Percentiles rank a stretch among this genome's conserved stretches.
Evolutionary conservation across 2,797 vertebrate genomes (phyloP).

Genomic region (Arnoldichthys spilopterus): DNA sequence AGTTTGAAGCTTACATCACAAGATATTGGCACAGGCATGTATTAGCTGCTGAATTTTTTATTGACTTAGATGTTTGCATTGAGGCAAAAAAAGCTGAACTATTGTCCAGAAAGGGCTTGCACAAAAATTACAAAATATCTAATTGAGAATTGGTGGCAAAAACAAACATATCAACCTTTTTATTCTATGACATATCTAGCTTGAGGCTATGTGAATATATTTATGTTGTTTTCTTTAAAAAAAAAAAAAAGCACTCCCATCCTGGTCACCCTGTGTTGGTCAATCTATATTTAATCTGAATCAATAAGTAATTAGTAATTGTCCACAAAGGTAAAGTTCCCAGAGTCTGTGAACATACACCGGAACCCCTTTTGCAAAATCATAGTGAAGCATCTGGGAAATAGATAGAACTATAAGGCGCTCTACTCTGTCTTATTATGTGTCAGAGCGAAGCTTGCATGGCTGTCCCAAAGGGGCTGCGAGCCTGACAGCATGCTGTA

Average conservation of each 20-base stretch:
- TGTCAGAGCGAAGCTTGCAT: constrained; percentile 18
- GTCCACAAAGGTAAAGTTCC: neutral
- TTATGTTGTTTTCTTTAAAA: neutral
- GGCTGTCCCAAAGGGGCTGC: constrained; percentile 8
- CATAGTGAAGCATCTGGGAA: constrained; percentile 21
- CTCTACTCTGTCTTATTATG: constrained; percentile 15
- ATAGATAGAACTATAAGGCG: constrained; percentile 21
- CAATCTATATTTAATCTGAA: neutral
- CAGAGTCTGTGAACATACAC: neutral
- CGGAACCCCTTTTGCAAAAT: neutral
- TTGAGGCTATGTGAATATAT: neutral
- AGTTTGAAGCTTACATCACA: no score
- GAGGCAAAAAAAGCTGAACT: no score
- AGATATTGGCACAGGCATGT: no score
- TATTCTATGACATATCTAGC: no score
- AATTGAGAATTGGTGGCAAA: no score
- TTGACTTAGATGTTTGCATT: no score
- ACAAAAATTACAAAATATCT: no score
- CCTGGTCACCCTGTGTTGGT: neutral
- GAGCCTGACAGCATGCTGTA: constrained; percentile 37
- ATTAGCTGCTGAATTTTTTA: no score
- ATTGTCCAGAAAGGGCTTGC: no score
- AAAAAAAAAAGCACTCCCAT: neutral
- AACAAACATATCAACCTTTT: no score
- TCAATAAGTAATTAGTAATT: no score